Conservation (phyloP, 92 coral and sea anemone genomes). For the Diadumene lineata region DNA sequence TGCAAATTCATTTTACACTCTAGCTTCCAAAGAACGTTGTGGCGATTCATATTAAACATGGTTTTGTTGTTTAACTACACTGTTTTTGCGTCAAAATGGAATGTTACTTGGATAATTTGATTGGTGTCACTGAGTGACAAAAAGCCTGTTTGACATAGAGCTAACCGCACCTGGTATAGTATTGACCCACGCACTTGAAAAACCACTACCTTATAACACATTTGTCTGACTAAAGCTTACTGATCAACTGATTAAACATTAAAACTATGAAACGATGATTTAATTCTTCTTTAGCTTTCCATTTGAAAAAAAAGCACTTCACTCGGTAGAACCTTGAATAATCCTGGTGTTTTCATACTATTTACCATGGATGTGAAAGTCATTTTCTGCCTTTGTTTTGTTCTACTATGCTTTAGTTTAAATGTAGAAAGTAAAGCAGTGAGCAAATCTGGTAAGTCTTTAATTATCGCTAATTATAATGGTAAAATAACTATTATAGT, state of each 20-base stretch:
- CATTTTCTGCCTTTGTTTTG: background rate
- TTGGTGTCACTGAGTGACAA: background rate
- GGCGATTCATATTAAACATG: too few relatives aligned
- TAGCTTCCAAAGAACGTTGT: too few relatives aligned
- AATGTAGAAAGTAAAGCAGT: constrained; percentile 6
- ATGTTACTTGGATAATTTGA: too few relatives aligned
- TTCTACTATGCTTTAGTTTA: background rate
- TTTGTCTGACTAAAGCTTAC: background rate
- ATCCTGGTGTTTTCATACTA: background rate
- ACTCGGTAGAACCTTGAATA: background rate
- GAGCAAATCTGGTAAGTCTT: background rate
- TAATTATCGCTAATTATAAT: background rate
- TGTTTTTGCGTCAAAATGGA: too few relatives aligned
- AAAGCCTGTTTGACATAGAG: background rate
- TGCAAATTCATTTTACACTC: too few relatives aligned
- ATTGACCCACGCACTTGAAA: constrained; percentile 3
- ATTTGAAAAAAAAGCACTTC: constrained; percentile 8
- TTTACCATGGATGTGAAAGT: background rate
- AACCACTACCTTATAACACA: background rate
- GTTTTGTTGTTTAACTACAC: too few relatives aligned
- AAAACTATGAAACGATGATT: background rate
- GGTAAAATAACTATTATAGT: background rate
- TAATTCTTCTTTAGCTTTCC: background rate
- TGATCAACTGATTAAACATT: constrained; percentile 3
- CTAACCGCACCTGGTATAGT: background rate